Evolutionary conservation across 2,888 invertebrate genomes (phyloP).

Genomic region (Agonopterix arenella): DNA sequence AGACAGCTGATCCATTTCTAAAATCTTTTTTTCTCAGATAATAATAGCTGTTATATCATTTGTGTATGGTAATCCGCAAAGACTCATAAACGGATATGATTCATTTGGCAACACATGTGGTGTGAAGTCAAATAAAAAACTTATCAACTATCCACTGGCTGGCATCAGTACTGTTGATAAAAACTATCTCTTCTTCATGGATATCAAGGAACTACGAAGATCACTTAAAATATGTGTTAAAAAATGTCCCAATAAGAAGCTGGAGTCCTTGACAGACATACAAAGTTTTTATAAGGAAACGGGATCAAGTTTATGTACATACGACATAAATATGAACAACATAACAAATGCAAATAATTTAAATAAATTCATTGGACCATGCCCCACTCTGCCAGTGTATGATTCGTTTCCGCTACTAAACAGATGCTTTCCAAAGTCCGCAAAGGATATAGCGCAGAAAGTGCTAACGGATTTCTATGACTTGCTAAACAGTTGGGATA

Average conservation of each 20-base stretch:
- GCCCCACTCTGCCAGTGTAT: constrained; percentile 87
- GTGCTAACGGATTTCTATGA: constrained; percentile 85
- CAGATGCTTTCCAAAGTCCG: constrained; percentile 89
- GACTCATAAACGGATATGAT: constrained; percentile 94
- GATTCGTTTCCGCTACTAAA: constrained; percentile 88
- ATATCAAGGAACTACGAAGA: constrained; percentile 83
- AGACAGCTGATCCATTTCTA: not conserved
- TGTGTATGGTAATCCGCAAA: constrained; percentile 90
- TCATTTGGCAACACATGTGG: constrained; percentile 97
- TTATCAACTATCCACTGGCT: constrained; percentile 84
- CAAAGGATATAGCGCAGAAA: constrained; percentile 79
- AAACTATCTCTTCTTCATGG: constrained; percentile 89
- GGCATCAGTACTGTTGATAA: constrained; percentile 88
- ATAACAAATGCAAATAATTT: constrained; percentile 50
- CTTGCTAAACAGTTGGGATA: constrained; percentile 91
- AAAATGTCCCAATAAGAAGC: constrained; percentile 84
- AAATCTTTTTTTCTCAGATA: constrained; percentile 71
- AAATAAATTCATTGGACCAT: constrained; percentile 81
- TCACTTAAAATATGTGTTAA: constrained; percentile 94
- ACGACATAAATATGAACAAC: constrained; percentile 78
- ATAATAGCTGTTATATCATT: constrained; percentile 91
- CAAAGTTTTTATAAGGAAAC: constrained; percentile 83
- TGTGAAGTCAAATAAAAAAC: constrained; percentile 84
- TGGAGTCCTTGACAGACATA: constrained; percentile 81
- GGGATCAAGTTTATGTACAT: constrained; percentile 86